phyloP scores from a whole-genome alignment of 1,140 invertebrate species.

The Meloidogyne floridensis region DNA sequence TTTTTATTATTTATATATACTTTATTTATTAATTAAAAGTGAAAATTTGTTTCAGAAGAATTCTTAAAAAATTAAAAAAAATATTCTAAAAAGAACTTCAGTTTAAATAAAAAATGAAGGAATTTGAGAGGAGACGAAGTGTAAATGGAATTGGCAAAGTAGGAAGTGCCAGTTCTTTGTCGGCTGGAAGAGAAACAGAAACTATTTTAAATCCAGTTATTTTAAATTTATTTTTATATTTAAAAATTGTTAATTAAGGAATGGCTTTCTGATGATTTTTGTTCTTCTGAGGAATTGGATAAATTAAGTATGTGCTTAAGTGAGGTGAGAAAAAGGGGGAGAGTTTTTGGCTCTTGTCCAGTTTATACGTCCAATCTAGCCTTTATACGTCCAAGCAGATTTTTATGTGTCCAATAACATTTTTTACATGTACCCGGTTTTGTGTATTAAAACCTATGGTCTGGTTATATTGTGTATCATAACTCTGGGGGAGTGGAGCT shows the following conservation, averaged over 20 bases:
- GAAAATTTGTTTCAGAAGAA: too few relatives aligned
- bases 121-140: constrained; percentile 1
- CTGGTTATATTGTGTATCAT: too few relatives aligned
- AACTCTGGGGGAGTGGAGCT: too few relatives aligned
- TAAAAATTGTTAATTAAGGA: background rate
- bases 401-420: too few relatives aligned
- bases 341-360: too few relatives aligned
- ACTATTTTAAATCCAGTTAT: background rate
- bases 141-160: background rate
- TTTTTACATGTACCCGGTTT: too few relatives aligned
- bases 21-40: too few relatives aligned
- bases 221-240: background rate
- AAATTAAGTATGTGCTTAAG: constrained; percentile 56
- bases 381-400: too few relatives aligned
- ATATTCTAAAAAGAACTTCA: background rate
- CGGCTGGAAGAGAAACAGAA: background rate
- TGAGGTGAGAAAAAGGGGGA: constrained; percentile 38
- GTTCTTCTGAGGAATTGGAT: constrained; percentile 51
- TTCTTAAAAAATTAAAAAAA: too few relatives aligned
- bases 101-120: background rate
- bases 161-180: constrained; percentile 4
- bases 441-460: too few relatives aligned
- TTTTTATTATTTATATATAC: too few relatives aligned
- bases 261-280: constrained; percentile 21
- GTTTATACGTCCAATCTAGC: too few relatives aligned